phyloP scores from a whole-genome alignment of 2,113 vertebrate species.

The Strigops habroptila region DNA sequence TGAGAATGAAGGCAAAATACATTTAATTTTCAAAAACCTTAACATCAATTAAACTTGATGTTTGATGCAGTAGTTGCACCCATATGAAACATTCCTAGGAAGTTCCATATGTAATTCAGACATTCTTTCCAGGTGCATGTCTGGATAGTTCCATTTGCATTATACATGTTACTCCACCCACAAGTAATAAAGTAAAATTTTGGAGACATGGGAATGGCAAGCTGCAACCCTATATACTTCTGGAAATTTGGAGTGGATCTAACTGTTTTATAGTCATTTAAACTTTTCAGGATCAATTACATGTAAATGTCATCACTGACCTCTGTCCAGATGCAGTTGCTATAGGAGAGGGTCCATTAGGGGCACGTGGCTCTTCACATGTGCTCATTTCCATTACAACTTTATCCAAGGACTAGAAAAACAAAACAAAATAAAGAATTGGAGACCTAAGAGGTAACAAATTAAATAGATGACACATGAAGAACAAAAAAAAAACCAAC shows the following conservation, averaged over 20 bases:
- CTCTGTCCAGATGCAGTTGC: slow-evolving; percentile 96
- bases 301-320: slow-evolving; percentile 62
- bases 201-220: not conserved
- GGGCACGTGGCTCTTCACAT: slow-evolving; percentile 93
- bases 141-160: not conserved
- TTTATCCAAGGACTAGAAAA: slow-evolving; percentile 90
- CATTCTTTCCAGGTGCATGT: not conserved
- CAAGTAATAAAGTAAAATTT: not conserved
- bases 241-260: not conserved
- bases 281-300: not conserved
- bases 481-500: not conserved
- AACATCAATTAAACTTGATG: not conserved
- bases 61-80: not conserved
- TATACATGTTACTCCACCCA: not conserved
- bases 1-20: not conserved
- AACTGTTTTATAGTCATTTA: not conserved
- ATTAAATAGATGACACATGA: not conserved
- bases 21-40: not conserved
- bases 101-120: not conserved
- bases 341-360: slow-evolving; percentile 96
- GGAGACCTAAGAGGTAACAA: not conserved
- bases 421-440: not conserved
- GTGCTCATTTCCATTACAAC: slow-evolving; percentile 99
- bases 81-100: not conserved
- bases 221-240: not conserved